phyloP scores from a whole-genome alignment of 2,113 vertebrate species.

The Cyrtonyx montezumae region DNA sequence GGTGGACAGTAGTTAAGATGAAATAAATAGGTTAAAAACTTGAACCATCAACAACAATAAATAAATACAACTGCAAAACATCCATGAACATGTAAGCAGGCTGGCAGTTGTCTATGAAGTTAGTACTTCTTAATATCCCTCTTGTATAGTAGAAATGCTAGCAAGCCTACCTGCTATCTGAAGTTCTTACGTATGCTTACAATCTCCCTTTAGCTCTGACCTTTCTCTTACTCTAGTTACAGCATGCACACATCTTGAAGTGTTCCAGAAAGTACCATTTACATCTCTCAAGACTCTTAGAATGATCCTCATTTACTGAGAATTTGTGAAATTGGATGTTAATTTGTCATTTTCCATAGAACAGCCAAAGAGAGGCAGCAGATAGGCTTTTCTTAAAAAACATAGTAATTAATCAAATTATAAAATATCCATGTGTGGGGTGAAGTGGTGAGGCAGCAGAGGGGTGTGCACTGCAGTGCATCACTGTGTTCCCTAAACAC shows the following conservation, averaged over 20 bases:
- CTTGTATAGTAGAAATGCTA: background rate
- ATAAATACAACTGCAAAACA: too few species aligned
- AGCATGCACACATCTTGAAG: background rate
- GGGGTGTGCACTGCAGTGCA: rapidly evolving
- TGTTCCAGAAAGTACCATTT: rapidly evolving
- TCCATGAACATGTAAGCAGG: rapidly evolving
- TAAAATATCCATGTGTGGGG: rapidly evolving
- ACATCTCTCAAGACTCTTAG: background rate
- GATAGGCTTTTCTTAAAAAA: background rate
- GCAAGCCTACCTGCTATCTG: background rate
- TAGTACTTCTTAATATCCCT: background rate
- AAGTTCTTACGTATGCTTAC: background rate
- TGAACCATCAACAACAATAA: background rate
- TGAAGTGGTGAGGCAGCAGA: rapidly evolving
- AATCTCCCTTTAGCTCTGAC: background rate
- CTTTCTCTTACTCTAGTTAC: background rate
- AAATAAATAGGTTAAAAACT: background rate
- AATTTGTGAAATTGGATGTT: background rate
- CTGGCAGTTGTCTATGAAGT: background rate
- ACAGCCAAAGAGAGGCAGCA: background rate
- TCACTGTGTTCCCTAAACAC: background rate
- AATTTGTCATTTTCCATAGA: background rate
- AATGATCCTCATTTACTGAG: rapidly evolving
- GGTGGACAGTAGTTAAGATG: background rate
- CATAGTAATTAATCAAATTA: too few species aligned